phyloP scores from a whole-genome alignment of 2,888 invertebrate species.

The Hirtodrosophila confusa region DNA sequence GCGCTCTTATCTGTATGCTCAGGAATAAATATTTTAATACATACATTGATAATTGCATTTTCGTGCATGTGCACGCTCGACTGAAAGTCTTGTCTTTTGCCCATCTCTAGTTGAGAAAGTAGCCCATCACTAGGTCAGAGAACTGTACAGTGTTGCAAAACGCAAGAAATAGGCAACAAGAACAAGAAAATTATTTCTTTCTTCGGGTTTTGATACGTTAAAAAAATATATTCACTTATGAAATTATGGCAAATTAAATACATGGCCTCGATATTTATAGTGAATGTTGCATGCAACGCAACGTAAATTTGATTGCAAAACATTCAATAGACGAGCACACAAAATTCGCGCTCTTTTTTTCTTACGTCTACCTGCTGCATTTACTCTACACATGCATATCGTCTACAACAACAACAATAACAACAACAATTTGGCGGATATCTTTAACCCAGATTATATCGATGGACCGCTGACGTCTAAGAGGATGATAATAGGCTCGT shows the following conservation, averaged over 20 bases:
- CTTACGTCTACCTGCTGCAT: constrained; percentile 38
- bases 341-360: constrained; percentile 44
- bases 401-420: constrained; percentile 44
- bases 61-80: too few species aligned
- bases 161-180: constrained; percentile 6
- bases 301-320: background rate
- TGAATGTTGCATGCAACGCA: background rate
- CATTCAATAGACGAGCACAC: background rate
- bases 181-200: constrained; percentile 16
- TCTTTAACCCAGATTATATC: constrained; percentile 72
- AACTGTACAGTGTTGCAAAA: constrained; percentile 29
- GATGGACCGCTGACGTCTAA: constrained; percentile 78
- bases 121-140: background rate
- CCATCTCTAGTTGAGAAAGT: background rate
- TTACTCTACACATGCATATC: constrained; percentile 63
- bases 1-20: too few species aligned
- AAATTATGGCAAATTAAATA: background rate
- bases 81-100: background rate
- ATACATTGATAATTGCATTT: too few species aligned
- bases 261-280: background rate
- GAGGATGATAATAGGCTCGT: constrained; percentile 79
- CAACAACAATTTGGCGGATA: constrained; percentile 52
- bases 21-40: too few species aligned
- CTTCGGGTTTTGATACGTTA: background rate
- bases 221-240: constrained; percentile 4